Base-by-base conservation (phyloP, 2,797 vertebrate genomes). In the Chanos chanos region DNA sequence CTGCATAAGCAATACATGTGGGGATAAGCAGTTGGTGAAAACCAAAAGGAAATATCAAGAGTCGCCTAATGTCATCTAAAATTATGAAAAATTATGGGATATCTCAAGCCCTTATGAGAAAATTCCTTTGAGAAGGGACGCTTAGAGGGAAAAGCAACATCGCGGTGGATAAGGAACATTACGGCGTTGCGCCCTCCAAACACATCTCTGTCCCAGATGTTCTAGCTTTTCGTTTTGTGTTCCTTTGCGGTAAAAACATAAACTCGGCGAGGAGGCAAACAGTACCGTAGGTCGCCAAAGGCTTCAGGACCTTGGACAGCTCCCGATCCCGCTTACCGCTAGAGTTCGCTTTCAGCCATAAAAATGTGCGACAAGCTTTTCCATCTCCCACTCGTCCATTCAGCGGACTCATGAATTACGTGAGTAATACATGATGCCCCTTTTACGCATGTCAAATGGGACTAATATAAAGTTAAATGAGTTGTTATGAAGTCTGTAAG, bases 241-340 rank as follows among this genome's bases (percentile, higher is more conserved):
- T 54, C 24, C 48, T 54, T 25, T 30, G 41, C 24, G 39, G 47
- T 10, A 28, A 43, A 39, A 39, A 12, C 33, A 33, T 30, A 56
- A 48, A 50, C 30, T 51, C 12, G 18, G 56, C 27, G 44, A 31
- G 52, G 64, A 57, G 34, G 51, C 52, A 50, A 70, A 56, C 58
- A 48, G n/a, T 57, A 10, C 31, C 31, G 33, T 59, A 50, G 40
- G 33, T 51, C 43, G 33, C 41, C 13, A 56, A 53, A 45, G 19
- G 50, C 68, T 90, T 87, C 87, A 90, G 87, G 72, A 90, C 88
- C 86, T 16, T 51, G 81, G 82, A 85, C 82, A 85, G 85, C 77
- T 85, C 71, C 66, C 10, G 49, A 58, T 59, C 43, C 50, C 49
- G 61, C 28, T 39, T 54, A 55, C 63, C 68, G 57, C 50, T 74